Evolutionary conservation across 2,797 vertebrate genomes (phyloP).

Genomic region (Characodon lateralis): DNA sequence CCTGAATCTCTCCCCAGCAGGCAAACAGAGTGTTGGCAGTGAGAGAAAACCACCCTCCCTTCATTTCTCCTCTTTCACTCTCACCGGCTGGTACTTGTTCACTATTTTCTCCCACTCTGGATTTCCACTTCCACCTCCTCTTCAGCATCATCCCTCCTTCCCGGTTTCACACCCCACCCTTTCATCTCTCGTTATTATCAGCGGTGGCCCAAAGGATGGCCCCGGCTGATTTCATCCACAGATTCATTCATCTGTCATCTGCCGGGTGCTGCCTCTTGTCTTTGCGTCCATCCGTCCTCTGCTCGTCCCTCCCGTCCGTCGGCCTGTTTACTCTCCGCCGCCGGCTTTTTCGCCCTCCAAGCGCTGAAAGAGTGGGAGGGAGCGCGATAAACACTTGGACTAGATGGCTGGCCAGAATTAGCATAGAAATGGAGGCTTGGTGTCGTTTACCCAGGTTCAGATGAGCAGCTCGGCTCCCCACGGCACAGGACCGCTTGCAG

Average conservation of each 20-base stretch:
- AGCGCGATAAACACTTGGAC: constrained; percentile 75
- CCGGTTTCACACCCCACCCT: constrained; percentile 43
- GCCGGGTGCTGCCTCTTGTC: constrained; percentile 64
- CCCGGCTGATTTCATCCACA: constrained; percentile 70
- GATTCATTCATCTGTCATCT: constrained; percentile 79
- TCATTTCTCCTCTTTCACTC: constrained; percentile 36
- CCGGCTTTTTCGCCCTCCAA: constrained; percentile 37
- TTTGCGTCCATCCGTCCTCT: constrained; percentile 35
- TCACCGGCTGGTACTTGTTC: constrained; percentile 52
- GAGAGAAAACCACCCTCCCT: constrained; percentile 45
- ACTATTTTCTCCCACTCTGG: constrained; percentile 28
- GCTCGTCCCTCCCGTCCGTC: constrained; percentile 51
- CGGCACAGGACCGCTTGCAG: constrained; percentile 59
- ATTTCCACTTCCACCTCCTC: constrained; percentile 20
- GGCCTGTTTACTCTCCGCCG: constrained; percentile 42
- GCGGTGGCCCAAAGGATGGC: constrained; percentile 68
- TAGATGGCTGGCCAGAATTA: constrained; percentile 72
- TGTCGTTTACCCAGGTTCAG: constrained; percentile 75
- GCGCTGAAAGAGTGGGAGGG: constrained; percentile 49
- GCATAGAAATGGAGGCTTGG: constrained; percentile 82
- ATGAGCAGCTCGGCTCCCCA: constrained; percentile 70
- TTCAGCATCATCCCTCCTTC: constrained; percentile 21
- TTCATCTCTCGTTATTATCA: constrained; percentile 76
- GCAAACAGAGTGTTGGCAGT: constrained; percentile 70
- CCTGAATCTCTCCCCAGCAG: constrained; percentile 74